phyloP scores from a whole-genome alignment of 2,113 vertebrate species.

The Aspidoscelis tigris region DNA sequence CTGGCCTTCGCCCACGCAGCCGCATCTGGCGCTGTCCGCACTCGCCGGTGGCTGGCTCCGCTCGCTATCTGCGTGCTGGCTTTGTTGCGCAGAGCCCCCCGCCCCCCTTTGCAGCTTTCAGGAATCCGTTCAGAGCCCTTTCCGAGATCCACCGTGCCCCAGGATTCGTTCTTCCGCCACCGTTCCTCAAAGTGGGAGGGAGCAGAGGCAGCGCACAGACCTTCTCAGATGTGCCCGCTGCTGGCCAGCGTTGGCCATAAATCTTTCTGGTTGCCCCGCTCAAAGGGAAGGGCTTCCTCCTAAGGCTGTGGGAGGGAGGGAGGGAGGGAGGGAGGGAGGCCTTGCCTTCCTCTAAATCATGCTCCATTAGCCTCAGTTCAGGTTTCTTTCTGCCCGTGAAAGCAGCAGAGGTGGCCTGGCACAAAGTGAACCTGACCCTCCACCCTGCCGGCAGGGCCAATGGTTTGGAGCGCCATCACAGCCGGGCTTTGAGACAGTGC shows the following conservation, averaged over 20 bases:
- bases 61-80: accelerated
- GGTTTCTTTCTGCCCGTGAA: not conserved
- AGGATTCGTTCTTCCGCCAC: not conserved
- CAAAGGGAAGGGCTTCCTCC: no score
- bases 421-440: not conserved
- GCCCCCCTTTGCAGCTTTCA: no score
- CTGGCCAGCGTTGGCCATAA: not conserved
- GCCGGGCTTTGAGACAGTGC: no score
- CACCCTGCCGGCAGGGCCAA: not conserved
- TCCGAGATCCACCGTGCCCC: not conserved
- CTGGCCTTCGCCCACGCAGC: not conserved
- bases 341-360: no score
- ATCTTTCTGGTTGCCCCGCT: not conserved
- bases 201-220: not conserved
- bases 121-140: not conserved
- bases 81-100: not conserved
- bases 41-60: not conserved
- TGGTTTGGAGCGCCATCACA: no score
- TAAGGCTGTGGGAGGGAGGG: not conserved
- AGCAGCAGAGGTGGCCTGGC: not conserved
- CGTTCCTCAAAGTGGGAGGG: not conserved
- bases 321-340: no score
- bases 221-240: not conserved
- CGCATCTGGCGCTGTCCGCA: not conserved
- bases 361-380: not conserved